Evolutionary conservation across 2,888 invertebrate genomes (phyloP), one percentile per base, ranked within the genome.

Genomic region (Zaprionus obscuricornis): DNA sequence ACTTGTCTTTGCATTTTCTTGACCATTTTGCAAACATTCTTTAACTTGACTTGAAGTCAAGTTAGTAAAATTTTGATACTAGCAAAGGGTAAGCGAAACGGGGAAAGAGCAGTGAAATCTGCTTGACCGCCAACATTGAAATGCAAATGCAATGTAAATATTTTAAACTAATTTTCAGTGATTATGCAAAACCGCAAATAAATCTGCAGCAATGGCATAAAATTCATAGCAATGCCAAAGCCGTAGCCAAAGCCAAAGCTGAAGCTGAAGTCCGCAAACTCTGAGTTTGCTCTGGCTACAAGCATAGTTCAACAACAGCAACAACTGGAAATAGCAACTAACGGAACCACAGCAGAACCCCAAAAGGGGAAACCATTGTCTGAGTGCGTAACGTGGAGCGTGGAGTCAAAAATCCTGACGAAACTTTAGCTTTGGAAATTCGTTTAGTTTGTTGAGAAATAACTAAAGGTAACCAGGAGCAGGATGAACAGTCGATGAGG

Each of bases 151-250:
- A 83, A 78, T 78, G 84, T 75, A 85, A 78, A 78, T 78, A 85
- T 78, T 78, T 78, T 75, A 78, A 74, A 83, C 78, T 83, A 78
- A 85, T 78, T 78, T 85, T 59, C 76, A 79, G 85, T 85, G 84
- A 78, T 85, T 78, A 78, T 78, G 78, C 85, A 85, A 83, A 84
- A 67, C 86, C 79, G 67, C 86, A 86, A 81, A 81, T 86, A 83
- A 84, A 86, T 86, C 86, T 81, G 77, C 77, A 79, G 76, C 66
- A 78, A 60, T 70, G 77, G 67, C 81, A 78, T 45, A 40, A 63
- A 74, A 74, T 74, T 54, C 69, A 68, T 55, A 47, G 10, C 43
- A 3, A 7, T 18, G 46, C 27, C 6, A 24, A 39, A 20, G 16
- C 24, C 55, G 26, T 52, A 56, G 52, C 51, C 60, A 62, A 50